phyloP scores from a whole-genome alignment of 2,888 invertebrate species.

The Aphidius colemani region DNA sequence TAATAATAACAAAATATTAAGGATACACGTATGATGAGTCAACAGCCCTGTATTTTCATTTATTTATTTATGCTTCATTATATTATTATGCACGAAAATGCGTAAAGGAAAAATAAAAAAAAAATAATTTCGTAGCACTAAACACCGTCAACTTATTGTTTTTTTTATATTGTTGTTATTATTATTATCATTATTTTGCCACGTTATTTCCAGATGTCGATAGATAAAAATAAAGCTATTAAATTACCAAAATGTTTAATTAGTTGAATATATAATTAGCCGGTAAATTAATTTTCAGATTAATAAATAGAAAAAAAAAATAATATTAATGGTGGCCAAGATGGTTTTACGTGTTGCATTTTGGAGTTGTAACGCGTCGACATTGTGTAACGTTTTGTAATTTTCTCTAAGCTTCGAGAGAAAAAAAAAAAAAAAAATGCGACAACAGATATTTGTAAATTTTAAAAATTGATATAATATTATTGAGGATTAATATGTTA shows the following conservation, averaged over 20 bases:
- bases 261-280: no score
- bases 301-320: not conserved
- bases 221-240: not conserved
- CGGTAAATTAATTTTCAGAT: not conserved
- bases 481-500: no score
- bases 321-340: not conserved
- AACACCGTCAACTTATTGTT: slow-evolving; percentile 1
- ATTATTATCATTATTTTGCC: slow-evolving; percentile 1
- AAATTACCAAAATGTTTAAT: no score
- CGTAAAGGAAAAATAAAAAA: not conserved
- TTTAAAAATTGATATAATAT: no score
- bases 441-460: no score
- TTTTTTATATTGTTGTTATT: not conserved
- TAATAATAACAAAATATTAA: no score
- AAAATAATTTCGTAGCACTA: slow-evolving; percentile 1
- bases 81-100: not conserved
- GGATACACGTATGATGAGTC: no score
- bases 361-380: slow-evolving; percentile 34
- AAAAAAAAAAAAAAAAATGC: no score
- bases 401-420: not conserved
- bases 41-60: no score
- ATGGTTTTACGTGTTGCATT: slow-evolving; percentile 37
- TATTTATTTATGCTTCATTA: no score
- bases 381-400: slow-evolving; percentile 34
- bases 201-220: slow-evolving; percentile 39